Conservation (phyloP, 2,797 vertebrate genomes). For the Anguilla megastoma region DNA sequence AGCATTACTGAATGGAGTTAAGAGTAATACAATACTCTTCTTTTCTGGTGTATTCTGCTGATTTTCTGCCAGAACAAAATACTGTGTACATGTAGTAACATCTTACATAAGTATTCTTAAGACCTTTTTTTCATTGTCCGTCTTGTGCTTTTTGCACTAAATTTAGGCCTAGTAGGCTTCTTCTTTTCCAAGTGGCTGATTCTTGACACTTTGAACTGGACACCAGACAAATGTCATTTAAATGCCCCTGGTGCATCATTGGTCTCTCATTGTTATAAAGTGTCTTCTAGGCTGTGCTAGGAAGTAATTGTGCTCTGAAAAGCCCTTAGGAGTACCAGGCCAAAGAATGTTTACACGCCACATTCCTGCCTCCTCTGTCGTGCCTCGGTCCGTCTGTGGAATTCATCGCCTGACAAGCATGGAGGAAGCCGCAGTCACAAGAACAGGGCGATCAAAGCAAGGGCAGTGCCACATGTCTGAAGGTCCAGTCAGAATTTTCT, state of each 20-base stretch:
- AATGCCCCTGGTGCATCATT: not conserved
- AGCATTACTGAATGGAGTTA: not conserved
- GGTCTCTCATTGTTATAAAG: not conserved
- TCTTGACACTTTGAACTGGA: not conserved
- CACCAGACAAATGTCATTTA: not conserved
- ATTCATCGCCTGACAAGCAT: not conserved
- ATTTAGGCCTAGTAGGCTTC: not conserved
- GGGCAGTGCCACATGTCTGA: slow-evolving; percentile 7
- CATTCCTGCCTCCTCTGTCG: slow-evolving; percentile 19
- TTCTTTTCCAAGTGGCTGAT: not conserved
- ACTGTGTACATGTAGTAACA: too few species aligned
- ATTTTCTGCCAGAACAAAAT: slow-evolving; percentile 12
- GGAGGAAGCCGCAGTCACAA: not conserved
- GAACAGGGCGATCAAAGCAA: not conserved
- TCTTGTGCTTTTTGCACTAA: not conserved
- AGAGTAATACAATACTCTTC: not conserved
- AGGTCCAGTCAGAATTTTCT: not conserved
- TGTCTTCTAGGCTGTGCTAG: not conserved
- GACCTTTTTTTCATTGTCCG: not conserved
- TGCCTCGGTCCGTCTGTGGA: not conserved
- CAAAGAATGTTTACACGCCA: slow-evolving; percentile 17
- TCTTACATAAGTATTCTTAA: too few species aligned
- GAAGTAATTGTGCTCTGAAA: not conserved
- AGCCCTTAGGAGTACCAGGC: slow-evolving; percentile 18
- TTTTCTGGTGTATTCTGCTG: not conserved